Base-by-base conservation (phyloP, 2,113 vertebrate species). In the Phylloscopus trochiloides region DNA sequence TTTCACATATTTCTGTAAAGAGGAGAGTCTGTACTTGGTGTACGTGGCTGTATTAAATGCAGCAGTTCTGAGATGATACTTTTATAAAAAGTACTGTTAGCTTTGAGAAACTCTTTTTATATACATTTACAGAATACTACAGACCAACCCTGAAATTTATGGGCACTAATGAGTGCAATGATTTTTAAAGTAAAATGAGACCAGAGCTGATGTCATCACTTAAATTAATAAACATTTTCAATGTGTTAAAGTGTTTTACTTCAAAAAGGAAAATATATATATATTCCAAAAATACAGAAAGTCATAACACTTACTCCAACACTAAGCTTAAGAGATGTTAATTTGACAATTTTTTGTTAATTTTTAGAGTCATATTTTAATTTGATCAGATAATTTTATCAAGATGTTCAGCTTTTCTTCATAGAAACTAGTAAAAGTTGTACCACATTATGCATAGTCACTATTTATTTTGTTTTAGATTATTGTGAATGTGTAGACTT, bases 391-490 rank as follows among this genome's bases (percentile, higher is more conserved):
- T 96, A 87, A 96, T 97, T 98, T 98, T 96, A 98, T 96, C 95
- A 52, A 76, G 93, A 90, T 96, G 96, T 97, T 95, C 75, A 96
- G 91, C 97, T 97, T 98, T 96, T 97, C 92, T 97, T 97, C 88
- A 90, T 96, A 95, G 96, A 90, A 97, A 90, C 96, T 97, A 97
- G 97, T 94, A 96, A 86, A 95, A 93, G 94, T 96, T 97, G 95
- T 97, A 95, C 94, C 95, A 96, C 95, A 92, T 98, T 94, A 97
- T 91, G 88, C 98, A 90, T 97, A 97, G 97, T 97, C 97, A 97
- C 95, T 98, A 98, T 98, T 98, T 98, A 98, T 98, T 98, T 98
- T 97, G 90, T 67, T 96, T 96, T 98, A 97, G 97, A 97, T 95
- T 95, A 75, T 98, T 97, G 97, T 97, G 98, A 97, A 97, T 97